Conservation (phyloP, 2,113 vertebrate species). For the Cololabis saira region DNA sequence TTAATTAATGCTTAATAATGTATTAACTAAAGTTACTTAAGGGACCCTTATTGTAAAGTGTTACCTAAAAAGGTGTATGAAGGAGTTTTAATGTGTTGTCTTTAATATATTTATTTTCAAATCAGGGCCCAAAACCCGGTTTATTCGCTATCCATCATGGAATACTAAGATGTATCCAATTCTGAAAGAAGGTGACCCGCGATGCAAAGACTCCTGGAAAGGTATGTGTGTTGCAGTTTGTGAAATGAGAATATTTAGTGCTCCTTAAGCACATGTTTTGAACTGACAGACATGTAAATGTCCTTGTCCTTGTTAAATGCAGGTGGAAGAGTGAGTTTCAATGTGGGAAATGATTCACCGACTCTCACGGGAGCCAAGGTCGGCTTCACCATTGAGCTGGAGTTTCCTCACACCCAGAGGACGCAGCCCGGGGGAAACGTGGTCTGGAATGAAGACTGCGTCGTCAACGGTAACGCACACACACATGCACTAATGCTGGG, state of each 20-base stretch:
- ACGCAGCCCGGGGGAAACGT: constrained; percentile 83
- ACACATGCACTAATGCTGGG: background rate
- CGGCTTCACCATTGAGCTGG: constrained; percentile 87
- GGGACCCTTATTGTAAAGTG: no score
- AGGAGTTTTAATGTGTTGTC: no score
- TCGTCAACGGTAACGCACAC: constrained; percentile 82
- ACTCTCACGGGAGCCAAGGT: constrained; percentile 87
- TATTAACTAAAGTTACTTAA: no score
- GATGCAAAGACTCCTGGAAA: constrained; percentile 85
- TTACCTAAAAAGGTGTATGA: no score
- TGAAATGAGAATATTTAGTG: background rate
- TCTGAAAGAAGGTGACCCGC: constrained; percentile 82
- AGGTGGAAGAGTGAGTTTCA: constrained; percentile 88
- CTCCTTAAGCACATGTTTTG: background rate
- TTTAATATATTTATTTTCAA: background rate
- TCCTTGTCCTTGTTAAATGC: background rate
- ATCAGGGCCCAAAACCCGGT: constrained; percentile 58
- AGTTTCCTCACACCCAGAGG: constrained; percentile 86
- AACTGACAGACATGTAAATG: background rate
- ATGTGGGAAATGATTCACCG: constrained; percentile 89
- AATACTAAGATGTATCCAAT: constrained; percentile 84
- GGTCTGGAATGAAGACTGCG: constrained; percentile 84
- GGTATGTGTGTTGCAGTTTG: constrained; percentile 67
- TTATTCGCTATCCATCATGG: constrained; percentile 82
- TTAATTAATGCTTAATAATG: no score